phyloP scores from a whole-genome alignment of 2,113 vertebrate genomes.

The Callorhinus ursinus region DNA sequence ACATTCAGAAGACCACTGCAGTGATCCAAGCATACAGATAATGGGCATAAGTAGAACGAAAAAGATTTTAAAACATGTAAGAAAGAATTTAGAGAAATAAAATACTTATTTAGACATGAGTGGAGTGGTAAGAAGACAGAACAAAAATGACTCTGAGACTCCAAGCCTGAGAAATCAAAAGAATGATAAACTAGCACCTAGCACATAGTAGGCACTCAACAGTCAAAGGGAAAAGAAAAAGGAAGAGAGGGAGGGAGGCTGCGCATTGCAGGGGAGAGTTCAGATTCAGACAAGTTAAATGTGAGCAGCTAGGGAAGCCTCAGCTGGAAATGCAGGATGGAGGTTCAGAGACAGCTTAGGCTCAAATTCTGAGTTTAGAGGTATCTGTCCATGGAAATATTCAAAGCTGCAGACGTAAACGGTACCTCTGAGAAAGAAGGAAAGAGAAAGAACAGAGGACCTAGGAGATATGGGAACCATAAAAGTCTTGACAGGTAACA shows the following conservation, averaged over 20 bases:
- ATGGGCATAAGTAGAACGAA: background rate
- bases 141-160: background rate
- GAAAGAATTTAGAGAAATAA: conserved; percentile 7
- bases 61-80: background rate
- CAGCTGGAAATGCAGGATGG: background rate
- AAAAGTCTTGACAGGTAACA: background rate
- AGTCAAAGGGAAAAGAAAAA: background rate
- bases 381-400: background rate
- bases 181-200: background rate
- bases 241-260: too few relatives aligned
- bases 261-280: background rate
- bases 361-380: background rate
- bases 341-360: background rate
- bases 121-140: background rate
- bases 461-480: background rate
- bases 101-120: background rate
- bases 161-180: background rate
- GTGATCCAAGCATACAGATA: background rate
- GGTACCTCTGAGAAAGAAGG: background rate
- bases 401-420: background rate
- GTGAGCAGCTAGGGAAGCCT: background rate
- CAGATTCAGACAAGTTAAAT: background rate
- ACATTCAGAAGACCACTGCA: background rate
- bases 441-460: background rate
- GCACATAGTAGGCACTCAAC: background rate